Evolutionary conservation across 2,888 invertebrate species (phyloP), one percentile per base, ranked within the genome.

Genomic region (Drosophila dives): DNA sequence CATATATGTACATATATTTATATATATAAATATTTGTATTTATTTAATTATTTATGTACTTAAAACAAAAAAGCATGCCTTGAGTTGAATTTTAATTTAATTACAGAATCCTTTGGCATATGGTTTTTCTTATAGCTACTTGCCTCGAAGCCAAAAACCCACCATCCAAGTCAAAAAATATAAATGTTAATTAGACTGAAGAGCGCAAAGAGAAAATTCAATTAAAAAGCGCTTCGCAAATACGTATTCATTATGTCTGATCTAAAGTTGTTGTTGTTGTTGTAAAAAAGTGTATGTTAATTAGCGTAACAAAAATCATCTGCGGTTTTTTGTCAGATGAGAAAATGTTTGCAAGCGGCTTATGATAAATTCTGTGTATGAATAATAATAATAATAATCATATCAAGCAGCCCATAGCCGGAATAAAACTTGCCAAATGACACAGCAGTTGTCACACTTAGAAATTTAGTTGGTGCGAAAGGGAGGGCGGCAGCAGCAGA

Each of bases 151-250:
- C 38, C n/a, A 29, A 26, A 26, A 36, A 7, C 20, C 17, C 20
- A 15, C 20, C 2, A 45, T 5, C 20, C 32, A 26, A 53, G 20
- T 32, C 20, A 38, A 61, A 69, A 77, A 69, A 77, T 61, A 77
- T 56, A 81, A 84, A 81, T 80, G 78, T 58, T 77, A 80, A 59
- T 45, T 66, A 66, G 73, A 64, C 54, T 59, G 38, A 60, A n/a
- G 32, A 55, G 36, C 36, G 51, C 64, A 66, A 66, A 62, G 72
- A 59, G 61, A 66, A 77, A 83, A 89, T 89, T 85, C 87, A 85
- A 89, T 85, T 89, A 89, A 87, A 84, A 89, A 75, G 85, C 75
- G 67, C 85, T 89, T 80, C 82, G 80, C 75, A 89, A 89, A 87
- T 81, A 29, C 38, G n/a, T 40, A 86, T 89, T 89, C 89, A 89